Percentiles rank a stretch among this genome's conserved stretches.
Conservation (phyloP, 2,797 vertebrate species). For the Nothura maculosa region DNA sequence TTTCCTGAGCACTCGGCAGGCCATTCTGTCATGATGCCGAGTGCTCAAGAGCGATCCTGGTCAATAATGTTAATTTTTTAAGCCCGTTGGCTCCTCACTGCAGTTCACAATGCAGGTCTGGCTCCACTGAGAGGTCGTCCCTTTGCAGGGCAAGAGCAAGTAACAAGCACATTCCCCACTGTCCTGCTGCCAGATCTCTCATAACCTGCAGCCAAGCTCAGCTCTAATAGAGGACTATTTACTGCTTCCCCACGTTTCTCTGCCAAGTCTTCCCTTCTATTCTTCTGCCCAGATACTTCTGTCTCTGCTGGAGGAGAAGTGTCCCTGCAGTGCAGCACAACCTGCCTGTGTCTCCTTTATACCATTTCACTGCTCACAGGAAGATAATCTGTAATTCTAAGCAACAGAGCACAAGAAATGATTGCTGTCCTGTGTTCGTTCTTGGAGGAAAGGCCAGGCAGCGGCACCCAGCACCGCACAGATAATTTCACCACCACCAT, state of each 20-base stretch:
- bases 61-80: background rate
- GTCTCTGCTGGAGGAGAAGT: background rate
- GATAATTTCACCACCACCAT: background rate
- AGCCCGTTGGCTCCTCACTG: background rate
- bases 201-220: background rate
- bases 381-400: background rate
- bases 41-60: background rate
- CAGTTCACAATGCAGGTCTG: background rate
- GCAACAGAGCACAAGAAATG: background rate
- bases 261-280: background rate
- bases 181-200: background rate
- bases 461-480: background rate
- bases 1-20: background rate
- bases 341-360: background rate
- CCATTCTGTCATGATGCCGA: background rate
- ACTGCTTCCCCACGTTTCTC: background rate
- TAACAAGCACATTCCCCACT: accelerated
- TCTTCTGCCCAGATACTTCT: background rate
- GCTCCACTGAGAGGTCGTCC: accelerated
- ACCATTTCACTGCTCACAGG: background rate
- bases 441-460: background rate
- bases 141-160: background rate
- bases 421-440: background rate
- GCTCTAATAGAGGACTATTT: background rate
- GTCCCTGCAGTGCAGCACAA: background rate